Evolutionary conservation across 37 sponge, comb jelly and placozoan species (phyloP), one percentile per base, ranked within the genome.

Genomic region (Beroe ovata): DNA sequence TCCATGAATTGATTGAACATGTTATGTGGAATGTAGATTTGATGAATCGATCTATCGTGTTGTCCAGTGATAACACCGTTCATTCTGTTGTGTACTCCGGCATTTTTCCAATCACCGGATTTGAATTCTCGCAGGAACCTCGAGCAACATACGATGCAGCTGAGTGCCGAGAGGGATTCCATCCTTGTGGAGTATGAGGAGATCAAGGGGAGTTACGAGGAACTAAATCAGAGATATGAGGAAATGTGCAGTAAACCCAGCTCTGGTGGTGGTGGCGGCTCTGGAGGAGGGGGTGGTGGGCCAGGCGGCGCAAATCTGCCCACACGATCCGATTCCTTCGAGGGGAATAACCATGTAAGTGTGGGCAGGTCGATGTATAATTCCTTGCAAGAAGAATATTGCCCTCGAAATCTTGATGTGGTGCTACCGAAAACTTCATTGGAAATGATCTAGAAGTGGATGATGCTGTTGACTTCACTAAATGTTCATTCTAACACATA

Each of bases 71-170:
- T 19, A 11, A 58, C 11, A 19, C 16, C 18, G 59, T 58, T 19
- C 59, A 19, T 19, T 18, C 11, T 18, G 18, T 18, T 58, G 59
- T 58, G 18, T 18, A 58, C 11, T 58, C 11, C 18, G 59, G 59
- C 18, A 58, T 19, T 58, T 11, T 58, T 58, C 59, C n/a, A n/a
- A n/a, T n/a, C n/a, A n/a, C n/a, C n/a, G n/a, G n/a, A n/a, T n/a
- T n/a, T n/a, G n/a, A n/a, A n/a, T 47, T 47, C 11, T 11, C 54
- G 4, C 84, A 77, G 84, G 84, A 77, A 77, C 54, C 47, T 77
- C 28, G 84, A 77, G 84, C 84, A 77, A 26, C 84, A 77, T 29
- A 77, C 84, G 54, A 77, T 77, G 84, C 84, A 77, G 84, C 26
- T 77, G 84, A 42, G 84, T 54, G 33, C 36, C 22, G 84, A 77